phyloP scores from a whole-genome alignment of 2,113 vertebrate genomes.

The Thunnus thynnus region DNA sequence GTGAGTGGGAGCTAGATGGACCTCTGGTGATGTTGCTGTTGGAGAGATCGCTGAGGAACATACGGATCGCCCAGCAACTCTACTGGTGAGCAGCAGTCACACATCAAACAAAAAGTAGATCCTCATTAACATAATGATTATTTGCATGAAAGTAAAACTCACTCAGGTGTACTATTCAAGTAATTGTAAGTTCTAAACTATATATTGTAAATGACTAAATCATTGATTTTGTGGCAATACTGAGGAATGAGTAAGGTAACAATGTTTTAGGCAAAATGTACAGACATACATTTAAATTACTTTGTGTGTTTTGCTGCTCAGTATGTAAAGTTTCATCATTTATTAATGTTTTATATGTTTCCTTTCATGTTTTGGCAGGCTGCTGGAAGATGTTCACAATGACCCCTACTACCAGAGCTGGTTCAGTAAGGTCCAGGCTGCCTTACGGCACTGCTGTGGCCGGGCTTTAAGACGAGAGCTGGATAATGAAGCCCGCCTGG shows the following conservation, averaged over 20 bases:
- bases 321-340: neutral
- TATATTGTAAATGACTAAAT: too few relatives aligned
- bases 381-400: constrained; percentile 89
- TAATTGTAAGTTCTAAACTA: too few relatives aligned
- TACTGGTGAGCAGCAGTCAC: constrained; percentile 86
- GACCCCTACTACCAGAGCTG: constrained; percentile 92
- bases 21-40: constrained; percentile 88
- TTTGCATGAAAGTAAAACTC: neutral
- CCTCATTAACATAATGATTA: neutral
- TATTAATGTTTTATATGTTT: neutral
- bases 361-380: constrained; percentile 78
- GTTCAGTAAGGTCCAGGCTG: constrained; percentile 90
- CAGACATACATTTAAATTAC: neutral
- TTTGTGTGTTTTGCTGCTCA: neutral
- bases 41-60: constrained; percentile 85
- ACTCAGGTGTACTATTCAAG: neutral
- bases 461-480: constrained; percentile 90
- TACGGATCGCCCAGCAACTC: constrained; percentile 88
- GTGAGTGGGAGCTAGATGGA: constrained; percentile 90
- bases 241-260: neutral
- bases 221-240: too few relatives aligned
- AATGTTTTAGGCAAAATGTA: too few relatives aligned
- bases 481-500: constrained; percentile 87
- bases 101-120: too few relatives aligned
- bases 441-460: constrained; percentile 91